These are phyloP conservation scores for Loxodonta africana DNA, from an alignment of 2,113 vertebrate genomes.

Conservation along the genomic window DNA sequence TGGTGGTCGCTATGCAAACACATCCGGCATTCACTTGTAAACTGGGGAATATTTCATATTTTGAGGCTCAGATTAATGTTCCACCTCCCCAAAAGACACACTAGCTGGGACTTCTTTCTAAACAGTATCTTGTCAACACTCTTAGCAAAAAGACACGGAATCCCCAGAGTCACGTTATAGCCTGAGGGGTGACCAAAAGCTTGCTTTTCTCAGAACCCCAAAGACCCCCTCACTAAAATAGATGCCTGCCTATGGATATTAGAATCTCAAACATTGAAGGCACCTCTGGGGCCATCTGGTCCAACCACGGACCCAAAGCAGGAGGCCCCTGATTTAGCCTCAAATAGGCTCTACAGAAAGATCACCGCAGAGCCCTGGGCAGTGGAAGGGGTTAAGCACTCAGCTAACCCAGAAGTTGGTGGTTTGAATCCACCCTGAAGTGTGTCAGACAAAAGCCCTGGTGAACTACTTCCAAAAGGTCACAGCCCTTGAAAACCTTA, in stretches of 20 bases:
- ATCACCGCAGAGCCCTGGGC: background rate
- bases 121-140: background rate
- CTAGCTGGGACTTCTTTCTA: background rate
- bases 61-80: conserved; percentile 65
- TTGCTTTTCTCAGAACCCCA: background rate
- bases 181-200: background rate
- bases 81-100: conserved; percentile 49
- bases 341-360: background rate
- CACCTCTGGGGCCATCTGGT: background rate
- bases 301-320: background rate
- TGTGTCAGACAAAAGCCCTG: background rate
- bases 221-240: background rate
- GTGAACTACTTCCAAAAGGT: background rate
- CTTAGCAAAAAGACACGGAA: background rate
- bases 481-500: background rate
- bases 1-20: conserved; percentile 68
- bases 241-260: background rate
- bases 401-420: background rate
- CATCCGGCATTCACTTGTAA: conserved; percentile 71
- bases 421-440: background rate
- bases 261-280: background rate
- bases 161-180: background rate
- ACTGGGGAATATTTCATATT: conserved; percentile 71
- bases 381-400: background rate
- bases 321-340: background rate